Percentiles rank a stretch among this genome's conserved stretches.
Evolutionary conservation across 2,797 vertebrate species (phyloP).

Genomic region (Smutsia temminckii): DNA sequence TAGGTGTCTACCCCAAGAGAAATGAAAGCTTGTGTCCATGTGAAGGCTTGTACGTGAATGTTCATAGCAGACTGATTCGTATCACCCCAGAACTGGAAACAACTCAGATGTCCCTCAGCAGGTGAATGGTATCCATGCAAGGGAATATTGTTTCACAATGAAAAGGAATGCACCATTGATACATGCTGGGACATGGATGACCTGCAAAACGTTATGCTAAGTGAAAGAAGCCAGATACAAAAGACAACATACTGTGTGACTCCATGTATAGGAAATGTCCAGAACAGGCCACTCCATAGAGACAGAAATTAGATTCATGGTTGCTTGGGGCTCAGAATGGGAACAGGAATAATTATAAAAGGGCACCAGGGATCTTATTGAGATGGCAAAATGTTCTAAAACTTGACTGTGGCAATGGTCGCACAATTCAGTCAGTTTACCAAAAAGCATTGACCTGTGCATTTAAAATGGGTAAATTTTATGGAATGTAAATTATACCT

Average conservation of each 20-base stretch:
- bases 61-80: not conserved
- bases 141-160: not conserved
- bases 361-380: not conserved
- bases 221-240: not conserved
- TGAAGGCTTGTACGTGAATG: not conserved
- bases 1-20: not conserved
- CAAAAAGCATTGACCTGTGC: not conserved
- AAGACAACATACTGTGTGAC: too few relatives aligned
- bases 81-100: not conserved
- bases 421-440: not conserved
- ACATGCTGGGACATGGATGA: accelerated
- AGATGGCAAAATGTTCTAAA: not conserved
- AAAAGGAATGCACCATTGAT: not conserved
- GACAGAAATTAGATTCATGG: not conserved
- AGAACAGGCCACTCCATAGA: not conserved
- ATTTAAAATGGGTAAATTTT: not conserved
- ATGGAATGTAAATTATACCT: not conserved
- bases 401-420: not conserved
- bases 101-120: not conserved
- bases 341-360: not conserved
- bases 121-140: not conserved
- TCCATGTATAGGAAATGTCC: not conserved
- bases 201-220: not conserved
- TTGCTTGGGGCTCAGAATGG: not conserved
- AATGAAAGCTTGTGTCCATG: not conserved